Base-by-base conservation (phyloP, 2,888 invertebrate species). In the Bimastos eiseni region DNA sequence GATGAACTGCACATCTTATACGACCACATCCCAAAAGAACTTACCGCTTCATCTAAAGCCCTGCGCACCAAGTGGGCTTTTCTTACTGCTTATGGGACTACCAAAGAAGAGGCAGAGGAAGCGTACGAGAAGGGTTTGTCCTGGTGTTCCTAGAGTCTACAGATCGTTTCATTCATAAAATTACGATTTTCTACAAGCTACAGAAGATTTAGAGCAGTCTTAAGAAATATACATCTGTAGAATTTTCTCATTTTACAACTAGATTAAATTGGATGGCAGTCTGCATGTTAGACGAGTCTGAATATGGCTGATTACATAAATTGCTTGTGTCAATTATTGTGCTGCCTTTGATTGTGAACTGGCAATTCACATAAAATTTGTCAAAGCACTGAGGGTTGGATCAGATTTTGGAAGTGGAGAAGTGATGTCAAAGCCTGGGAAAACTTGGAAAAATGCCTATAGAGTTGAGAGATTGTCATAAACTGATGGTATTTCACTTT, bases 31-130 rank as follows among this genome's bases (percentile, higher is more conserved):
- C 93, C 93, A 0, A 89, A 91, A 21, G 55, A 89, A 34, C 90
- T 94, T 36, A 90, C 93, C n/a, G 92, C 92, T 19, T 89, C 90
- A 5, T 90, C 90, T 36, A 55, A 90, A 15, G 34, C 91, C 19
- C 41, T 88, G 83, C 90, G 89, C 36, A 92, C 83, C 70, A 93
- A 91, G 83, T 93, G 93, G 92, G 92, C 93, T 36, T 94, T 93
- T 91, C 90, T 94, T n/a, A 93, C 93, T n/a, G 92, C 93, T 33
- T 91, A 93, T 90, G 93, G 92, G 21, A 89, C 90, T 4, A 90
- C 89, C 41, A 91, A 91, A 55, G 90, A 92, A 11, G 92, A 93
- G 49, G 93, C 93, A 6, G 83, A 91, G 24, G 89, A 91, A 4
- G 90, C 90, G 33, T 93, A 93, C 88, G 38, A 92, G 34, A 83